A percentile compares a stretch with the other conserved stretches of the same genome.
phyloP scores from a whole-genome alignment of 2,113 vertebrate genomes.

The Damaliscus lunatus region DNA sequence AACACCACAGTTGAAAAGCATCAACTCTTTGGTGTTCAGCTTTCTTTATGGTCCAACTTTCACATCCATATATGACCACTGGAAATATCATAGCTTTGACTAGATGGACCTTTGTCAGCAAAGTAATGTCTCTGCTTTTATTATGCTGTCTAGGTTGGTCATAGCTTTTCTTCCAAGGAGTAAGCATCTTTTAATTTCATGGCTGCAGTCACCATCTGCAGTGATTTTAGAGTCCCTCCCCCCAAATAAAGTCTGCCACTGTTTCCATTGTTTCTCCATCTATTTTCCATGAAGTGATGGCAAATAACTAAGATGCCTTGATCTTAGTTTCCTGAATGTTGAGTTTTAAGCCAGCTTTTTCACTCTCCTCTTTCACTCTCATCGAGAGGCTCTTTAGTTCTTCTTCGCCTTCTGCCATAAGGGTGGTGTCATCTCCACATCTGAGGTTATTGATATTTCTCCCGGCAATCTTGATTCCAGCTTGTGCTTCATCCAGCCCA shows the following conservation, averaged over 20 bases:
- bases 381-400: not conserved
- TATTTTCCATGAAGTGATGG: not conserved
- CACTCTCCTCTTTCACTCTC: not conserved
- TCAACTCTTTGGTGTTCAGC: not conserved
- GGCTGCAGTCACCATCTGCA: not conserved
- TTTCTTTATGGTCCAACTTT: not conserved
- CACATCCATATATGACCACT: not conserved
- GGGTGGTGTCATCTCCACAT: accelerated
- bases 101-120: not conserved
- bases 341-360: not conserved
- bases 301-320: not conserved
- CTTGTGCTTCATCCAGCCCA: not conserved
- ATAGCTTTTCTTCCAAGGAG: not conserved
- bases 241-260: not conserved
- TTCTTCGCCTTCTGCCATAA: not conserved
- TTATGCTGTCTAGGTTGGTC: not conserved
- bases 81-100: not conserved
- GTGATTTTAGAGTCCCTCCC: not conserved
- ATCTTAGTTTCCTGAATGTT: not conserved
- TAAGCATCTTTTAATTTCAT: not conserved
- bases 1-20: not conserved
- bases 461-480: accelerated
- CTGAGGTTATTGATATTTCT: not conserved
- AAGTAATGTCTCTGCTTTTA: not conserved
- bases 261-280: not conserved